phyloP scores from a whole-genome alignment of 2,113 vertebrate genomes.

The Ptilonorhynchus violaceus region DNA sequence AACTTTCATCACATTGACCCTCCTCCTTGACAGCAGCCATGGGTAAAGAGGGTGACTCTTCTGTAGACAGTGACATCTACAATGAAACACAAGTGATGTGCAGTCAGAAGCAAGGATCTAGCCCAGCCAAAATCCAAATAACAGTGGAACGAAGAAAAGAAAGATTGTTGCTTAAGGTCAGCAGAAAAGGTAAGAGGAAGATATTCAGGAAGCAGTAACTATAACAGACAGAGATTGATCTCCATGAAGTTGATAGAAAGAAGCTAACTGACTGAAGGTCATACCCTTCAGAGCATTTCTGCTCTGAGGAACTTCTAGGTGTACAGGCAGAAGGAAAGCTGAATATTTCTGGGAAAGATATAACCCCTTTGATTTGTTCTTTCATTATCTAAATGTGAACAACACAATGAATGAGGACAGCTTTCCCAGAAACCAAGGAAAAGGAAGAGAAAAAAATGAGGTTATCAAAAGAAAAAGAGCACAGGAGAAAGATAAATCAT shows the following conservation, averaged over 20 bases:
- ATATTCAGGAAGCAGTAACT: neutral
- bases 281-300: neutral
- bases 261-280: neutral
- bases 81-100: neutral
- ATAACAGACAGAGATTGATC: neutral
- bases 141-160: neutral
- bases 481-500: neutral
- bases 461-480: neutral
- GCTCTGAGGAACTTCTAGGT: neutral
- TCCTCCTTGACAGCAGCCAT: constrained; percentile 46
- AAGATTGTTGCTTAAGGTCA: neutral
- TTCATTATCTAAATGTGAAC: neutral
- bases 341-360: neutral
- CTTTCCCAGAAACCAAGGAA: neutral
- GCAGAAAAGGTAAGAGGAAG: neutral
- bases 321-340: neutral
- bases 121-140: neutral
- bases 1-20: constrained; percentile 15
- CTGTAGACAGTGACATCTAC: constrained; percentile 50
- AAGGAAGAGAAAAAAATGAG: neutral
- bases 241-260: neutral
- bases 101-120: neutral
- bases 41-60: constrained; percentile 36
- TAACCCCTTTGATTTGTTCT: neutral
- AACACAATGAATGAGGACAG: neutral